Evolutionary conservation across 2,113 vertebrate genomes (phyloP).

Genomic region (Clarias batrachus): DNA sequence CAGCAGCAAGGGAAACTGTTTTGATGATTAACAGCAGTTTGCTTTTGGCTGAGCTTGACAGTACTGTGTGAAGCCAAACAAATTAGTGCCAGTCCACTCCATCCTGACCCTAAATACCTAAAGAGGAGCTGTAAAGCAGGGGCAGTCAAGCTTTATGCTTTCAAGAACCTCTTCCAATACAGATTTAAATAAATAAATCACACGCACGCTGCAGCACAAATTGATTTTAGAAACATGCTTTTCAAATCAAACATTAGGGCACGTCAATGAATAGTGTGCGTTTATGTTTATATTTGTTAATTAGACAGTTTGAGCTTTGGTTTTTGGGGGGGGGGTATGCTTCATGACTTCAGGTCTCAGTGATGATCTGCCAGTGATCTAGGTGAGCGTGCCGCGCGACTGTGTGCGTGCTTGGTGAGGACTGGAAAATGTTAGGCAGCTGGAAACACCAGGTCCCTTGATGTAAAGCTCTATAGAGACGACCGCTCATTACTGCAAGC

Average conservation of each 20-base stretch:
- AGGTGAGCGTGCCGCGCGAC: background rate
- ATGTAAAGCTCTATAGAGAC: slow-evolving; percentile 21
- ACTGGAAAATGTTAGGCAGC: background rate
- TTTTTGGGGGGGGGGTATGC: background rate
- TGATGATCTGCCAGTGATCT: background rate
- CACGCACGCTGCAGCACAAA: background rate
- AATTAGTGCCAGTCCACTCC: slow-evolving; percentile 19
- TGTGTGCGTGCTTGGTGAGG: background rate
- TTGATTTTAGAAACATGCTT: background rate
- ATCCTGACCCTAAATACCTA: background rate
- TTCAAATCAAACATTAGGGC: background rate
- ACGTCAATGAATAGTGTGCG: background rate
- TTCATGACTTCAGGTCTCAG: background rate
- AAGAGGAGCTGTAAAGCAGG: slow-evolving; percentile 1
- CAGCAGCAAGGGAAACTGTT: background rate
- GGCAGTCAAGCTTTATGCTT: too few relatives aligned
- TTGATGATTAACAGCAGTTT: slow-evolving; percentile 5
- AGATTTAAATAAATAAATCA: background rate
- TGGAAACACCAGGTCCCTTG: slow-evolving; percentile 16
- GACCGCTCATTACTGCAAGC: slow-evolving; percentile 8
- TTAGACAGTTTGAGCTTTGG: background rate
- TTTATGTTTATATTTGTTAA: background rate
- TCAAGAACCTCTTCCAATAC: background rate
- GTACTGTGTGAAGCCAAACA: slow-evolving; percentile 16
- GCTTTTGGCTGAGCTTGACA: background rate